A percentile compares a stretch with the other conserved stretches of the same genome.
Evolutionary conservation across 1,140 invertebrate species (phyloP).

Genomic region (Holotrichia oblita): DNA sequence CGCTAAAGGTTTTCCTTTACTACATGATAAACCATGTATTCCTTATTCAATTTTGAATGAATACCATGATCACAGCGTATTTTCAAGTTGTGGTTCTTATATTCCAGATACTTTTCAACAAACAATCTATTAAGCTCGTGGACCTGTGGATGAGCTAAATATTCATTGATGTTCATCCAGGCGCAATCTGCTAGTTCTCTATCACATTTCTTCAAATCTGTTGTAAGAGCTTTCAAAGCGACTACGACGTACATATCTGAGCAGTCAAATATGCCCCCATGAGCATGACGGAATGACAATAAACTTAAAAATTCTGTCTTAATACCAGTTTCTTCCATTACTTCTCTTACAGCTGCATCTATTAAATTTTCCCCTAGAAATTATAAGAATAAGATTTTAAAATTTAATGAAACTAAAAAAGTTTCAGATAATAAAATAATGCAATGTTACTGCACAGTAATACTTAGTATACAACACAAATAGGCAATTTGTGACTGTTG

Average conservation of each 20-base stretch:
- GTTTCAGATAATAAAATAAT: too few species aligned
- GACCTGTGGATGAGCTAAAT: slow-evolving; percentile 74
- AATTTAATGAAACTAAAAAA: too few species aligned
- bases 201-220: slow-evolving; percentile 73
- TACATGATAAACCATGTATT: slow-evolving; percentile 56
- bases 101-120: slow-evolving; percentile 72
- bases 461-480: too few species aligned
- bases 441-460: too few species aligned
- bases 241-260: slow-evolving; percentile 87
- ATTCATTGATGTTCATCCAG: slow-evolving; percentile 88
- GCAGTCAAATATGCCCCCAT: slow-evolving; percentile 77
- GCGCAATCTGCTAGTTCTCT: slow-evolving; percentile 78
- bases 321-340: slow-evolving; percentile 90
- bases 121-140: slow-evolving; percentile 77
- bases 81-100: slow-evolving; percentile 67
- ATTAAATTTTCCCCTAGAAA: slow-evolving; percentile 79
- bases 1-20: slow-evolving; percentile 42
- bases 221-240: slow-evolving; percentile 72
- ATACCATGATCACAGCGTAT: slow-evolving; percentile 65
- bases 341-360: slow-evolving; percentile 83
- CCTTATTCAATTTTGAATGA: slow-evolving; percentile 58
- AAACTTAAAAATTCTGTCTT: slow-evolving; percentile 78
- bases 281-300: slow-evolving; percentile 79
- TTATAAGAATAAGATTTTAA: too few species aligned
- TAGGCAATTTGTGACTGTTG: too few species aligned